Conservation (phyloP, 1,140 invertebrate species). For the Neotoxoptera formosana region DNA sequence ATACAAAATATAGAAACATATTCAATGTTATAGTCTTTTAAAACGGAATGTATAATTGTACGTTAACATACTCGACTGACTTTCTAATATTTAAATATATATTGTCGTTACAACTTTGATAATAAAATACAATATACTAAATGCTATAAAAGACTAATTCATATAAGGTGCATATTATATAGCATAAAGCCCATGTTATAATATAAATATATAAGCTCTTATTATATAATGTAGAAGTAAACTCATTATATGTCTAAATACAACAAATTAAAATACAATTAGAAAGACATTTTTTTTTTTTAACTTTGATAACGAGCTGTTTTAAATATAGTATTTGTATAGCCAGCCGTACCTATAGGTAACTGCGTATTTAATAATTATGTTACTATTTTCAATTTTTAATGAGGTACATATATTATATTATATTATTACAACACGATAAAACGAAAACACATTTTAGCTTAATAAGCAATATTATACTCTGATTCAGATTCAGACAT, state of each 20-base stretch:
- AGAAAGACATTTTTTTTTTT: neutral
- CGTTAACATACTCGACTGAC: neutral
- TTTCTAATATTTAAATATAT: slow-evolving; percentile 1
- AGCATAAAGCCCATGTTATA: neutral
- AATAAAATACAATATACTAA: neutral
- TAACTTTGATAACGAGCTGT: neutral
- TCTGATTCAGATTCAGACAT: neutral
- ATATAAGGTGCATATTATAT: neutral
- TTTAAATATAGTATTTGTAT: neutral
- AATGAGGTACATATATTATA: slow-evolving; percentile 7
- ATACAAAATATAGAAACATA: slow-evolving; percentile 15
- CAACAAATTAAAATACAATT: slow-evolving; percentile 12
- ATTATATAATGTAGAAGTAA: neutral
- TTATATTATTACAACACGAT: neutral
- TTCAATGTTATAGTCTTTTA: neutral
- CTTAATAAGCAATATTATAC: neutral
- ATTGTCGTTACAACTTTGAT: neutral
- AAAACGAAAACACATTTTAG: slow-evolving; percentile 28
- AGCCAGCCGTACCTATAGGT: neutral
- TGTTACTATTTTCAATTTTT: slow-evolving; percentile 5
- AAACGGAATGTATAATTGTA: neutral
- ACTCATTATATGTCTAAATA: neutral
- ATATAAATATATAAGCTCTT: neutral
- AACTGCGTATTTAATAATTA: neutral
- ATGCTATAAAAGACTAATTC: neutral